A percentile compares a stretch with the other conserved stretches of the same genome.
phyloP scores from a whole-genome alignment of 1,140 invertebrate species.

The Calliopsis andreniformis region DNA sequence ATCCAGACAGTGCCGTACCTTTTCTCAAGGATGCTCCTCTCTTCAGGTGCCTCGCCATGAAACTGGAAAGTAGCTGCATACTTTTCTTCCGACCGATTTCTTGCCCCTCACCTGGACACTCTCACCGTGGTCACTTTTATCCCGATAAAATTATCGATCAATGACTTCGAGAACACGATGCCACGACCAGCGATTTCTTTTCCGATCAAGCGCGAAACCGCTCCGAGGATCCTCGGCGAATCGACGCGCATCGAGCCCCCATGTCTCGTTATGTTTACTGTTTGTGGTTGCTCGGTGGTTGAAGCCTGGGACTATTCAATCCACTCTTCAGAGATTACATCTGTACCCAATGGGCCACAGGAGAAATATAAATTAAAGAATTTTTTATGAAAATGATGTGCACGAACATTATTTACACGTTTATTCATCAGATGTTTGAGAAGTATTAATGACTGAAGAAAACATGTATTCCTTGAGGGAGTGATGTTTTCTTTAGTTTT shows the following conservation, averaged over 20 bases:
- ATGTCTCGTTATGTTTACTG: not conserved
- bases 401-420: too few relatives aligned
- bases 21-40: conserved; percentile 72
- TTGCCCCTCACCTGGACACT: conserved; percentile 13
- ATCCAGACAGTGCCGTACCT: conserved; percentile 62
- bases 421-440: too few relatives aligned
- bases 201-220: not conserved
- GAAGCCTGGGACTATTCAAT: too few relatives aligned
- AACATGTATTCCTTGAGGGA: too few relatives aligned
- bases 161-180: not conserved
- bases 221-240: not conserved
- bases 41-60: conserved; percentile 73
- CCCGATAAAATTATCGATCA: conserved; percentile 52
- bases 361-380: too few relatives aligned
- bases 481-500: too few relatives aligned
- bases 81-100: conserved; percentile 54
- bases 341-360: too few relatives aligned
- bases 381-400: too few relatives aligned
- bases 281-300: too few relatives aligned
- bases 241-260: not conserved
- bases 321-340: too few relatives aligned
- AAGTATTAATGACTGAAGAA: too few relatives aligned
- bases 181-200: not conserved
- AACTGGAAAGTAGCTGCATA: conserved; percentile 74
- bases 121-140: conserved; percentile 29